Evolutionary conservation across 1,140 invertebrate species (phyloP).

Genomic region (Daktulosphaira vitifoliae): DNA sequence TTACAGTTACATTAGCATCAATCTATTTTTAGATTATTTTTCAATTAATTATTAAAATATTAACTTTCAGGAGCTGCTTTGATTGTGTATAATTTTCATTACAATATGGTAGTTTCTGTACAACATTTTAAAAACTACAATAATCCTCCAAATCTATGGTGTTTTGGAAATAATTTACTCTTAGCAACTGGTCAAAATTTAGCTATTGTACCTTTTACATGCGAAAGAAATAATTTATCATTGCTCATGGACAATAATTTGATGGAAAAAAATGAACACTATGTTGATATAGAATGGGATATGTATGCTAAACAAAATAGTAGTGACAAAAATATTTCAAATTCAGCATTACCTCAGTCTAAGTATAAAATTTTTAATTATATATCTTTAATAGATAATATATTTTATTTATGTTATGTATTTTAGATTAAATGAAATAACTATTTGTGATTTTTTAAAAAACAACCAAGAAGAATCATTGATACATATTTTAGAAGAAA

Average conservation of each 20-base stretch:
- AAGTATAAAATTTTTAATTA: slow-evolving; percentile 8
- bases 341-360: slow-evolving; percentile 15
- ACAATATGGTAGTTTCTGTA: slow-evolving; percentile 22
- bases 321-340: slow-evolving; percentile 18
- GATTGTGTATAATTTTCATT: slow-evolving; percentile 24
- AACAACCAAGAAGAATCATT: slow-evolving; percentile 13
- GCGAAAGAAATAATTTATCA: slow-evolving; percentile 24
- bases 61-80: slow-evolving; percentile 25
- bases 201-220: slow-evolving; percentile 24
- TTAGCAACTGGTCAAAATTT: slow-evolving; percentile 27
- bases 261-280: slow-evolving; percentile 20
- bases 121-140: slow-evolving; percentile 28
- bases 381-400: neutral
- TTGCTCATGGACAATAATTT: slow-evolving; percentile 28
- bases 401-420: neutral
- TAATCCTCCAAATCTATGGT: slow-evolving; percentile 16
- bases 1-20: too few species aligned
- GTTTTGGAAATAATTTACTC: slow-evolving; percentile 26
- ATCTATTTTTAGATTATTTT: too few species aligned
- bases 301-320: slow-evolving; percentile 14
- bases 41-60: too few species aligned
- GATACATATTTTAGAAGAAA: neutral
- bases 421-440: slow-evolving; percentile 24
- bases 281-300: slow-evolving; percentile 24
- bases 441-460: slow-evolving; percentile 7